These are phyloP conservation scores for Agrotis clavis DNA, from an alignment of 2,888 invertebrate species.

Conservation along the genomic window DNA sequence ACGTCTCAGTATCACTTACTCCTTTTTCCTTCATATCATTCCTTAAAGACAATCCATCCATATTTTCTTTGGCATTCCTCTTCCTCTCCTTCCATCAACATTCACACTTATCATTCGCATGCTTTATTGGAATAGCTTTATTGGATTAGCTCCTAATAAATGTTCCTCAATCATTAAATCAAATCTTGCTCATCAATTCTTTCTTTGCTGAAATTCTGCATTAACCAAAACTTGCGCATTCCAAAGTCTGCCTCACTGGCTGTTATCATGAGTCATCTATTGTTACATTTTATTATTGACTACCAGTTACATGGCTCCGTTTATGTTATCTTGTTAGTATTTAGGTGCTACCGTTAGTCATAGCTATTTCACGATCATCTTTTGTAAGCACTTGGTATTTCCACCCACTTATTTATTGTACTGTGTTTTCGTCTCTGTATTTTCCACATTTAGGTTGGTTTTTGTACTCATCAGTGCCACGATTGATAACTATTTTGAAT, in stretches of 20 bases:
- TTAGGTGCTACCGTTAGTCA: slow-evolving; percentile 39
- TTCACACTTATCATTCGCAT: too few species aligned
- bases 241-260: neutral
- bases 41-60: too few species aligned
- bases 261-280: slow-evolving; percentile 49
- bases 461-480: slow-evolving; percentile 3
- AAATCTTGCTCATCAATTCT: neutral
- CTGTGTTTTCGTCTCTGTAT: slow-evolving; percentile 8
- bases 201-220: neutral
- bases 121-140: too few species aligned
- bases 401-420: slow-evolving; percentile 2
- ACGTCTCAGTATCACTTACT: too few species aligned
- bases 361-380: slow-evolving; percentile 11
- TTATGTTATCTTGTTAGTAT: slow-evolving; percentile 48
- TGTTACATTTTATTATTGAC: slow-evolving; percentile 49
- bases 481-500: neutral
- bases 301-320: slow-evolving; percentile 31
- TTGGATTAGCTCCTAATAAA: too few species aligned
- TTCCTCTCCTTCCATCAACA: too few species aligned
- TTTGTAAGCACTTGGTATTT: slow-evolving; percentile 17
- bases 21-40: too few species aligned
- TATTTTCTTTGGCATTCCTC: too few species aligned
- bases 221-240: slow-evolving; percentile 5
- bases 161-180: neutral
- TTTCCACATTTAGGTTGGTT: slow-evolving; percentile 25